Evolutionary conservation across 1,140 invertebrate species (phyloP), one percentile per base, ranked within the genome.

Genomic region (Drosophila micromelanica): DNA sequence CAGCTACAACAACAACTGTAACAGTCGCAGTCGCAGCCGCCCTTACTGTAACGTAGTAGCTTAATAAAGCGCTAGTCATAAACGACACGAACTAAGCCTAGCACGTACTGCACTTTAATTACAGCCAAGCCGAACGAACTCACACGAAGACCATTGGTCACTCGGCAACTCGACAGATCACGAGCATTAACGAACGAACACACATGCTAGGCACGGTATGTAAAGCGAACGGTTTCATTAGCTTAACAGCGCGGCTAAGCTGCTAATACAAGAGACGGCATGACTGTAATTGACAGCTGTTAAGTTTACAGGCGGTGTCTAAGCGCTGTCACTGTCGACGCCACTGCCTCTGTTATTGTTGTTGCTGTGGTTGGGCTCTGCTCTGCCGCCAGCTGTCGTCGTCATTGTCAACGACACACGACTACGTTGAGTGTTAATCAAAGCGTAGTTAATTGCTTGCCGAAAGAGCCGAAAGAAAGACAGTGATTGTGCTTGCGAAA

Each of bases 391-490:
- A 78, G 75, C 79, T 87, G 84, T 89, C 84, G 79, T 89, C 79
- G 79, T 73, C 67, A 70, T 84, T 89, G 84, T 89, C 84, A 89
- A 89, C 84, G 68, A 52, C 40, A 8, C 23, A 49, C 49, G 60
- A 54, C 42, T 61, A 13, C 55, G 79, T 70, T 62, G 84, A 84
- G 84, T 84, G 84, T 89, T 89, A 89, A 89, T 89, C 84, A 89
- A 89, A 89, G 84, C 79, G 84, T 79, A 80, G 84, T 89, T 89
- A 89, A 89, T 89, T 89, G 84, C 79, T 87, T 81, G 85, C 73
- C 73, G 76, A 84, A 89, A 84, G 70, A 79, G 68, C 57, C 78
- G 49, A 56, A 78, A 80, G 17, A 17, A 81, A 86, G 82, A 76
- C 78, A 78, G 59, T 80, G 84, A 84, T 89, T 89, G 76, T 64